These are phyloP conservation scores for Pterostichus madidus DNA, from an alignment of 2,888 invertebrate species.

Conservation along the genomic window DNA sequence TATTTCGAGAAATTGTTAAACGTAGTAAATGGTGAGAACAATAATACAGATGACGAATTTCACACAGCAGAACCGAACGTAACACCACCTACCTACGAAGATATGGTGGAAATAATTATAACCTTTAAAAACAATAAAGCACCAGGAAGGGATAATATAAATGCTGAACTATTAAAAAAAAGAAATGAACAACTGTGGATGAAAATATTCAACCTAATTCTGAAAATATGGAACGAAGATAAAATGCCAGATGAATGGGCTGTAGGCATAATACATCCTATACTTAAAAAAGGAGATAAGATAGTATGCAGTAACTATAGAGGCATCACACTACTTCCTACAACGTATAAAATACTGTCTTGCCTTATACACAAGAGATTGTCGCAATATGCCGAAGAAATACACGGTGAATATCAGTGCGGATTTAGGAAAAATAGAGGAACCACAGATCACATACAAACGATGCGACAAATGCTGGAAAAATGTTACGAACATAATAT, in stretches of 20 bases:
- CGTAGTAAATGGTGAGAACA: background rate
- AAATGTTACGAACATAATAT: background rate
- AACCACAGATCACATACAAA: background rate
- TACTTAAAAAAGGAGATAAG: background rate
- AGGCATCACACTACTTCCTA: background rate
- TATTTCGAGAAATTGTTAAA: background rate
- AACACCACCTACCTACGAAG: background rate
- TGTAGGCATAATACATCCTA: background rate
- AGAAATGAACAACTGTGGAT: background rate
- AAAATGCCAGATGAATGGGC: background rate
- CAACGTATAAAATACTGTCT: background rate
- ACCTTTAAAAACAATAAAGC: slow-evolving; percentile 2
- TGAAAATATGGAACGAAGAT: background rate
- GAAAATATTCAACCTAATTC: background rate
- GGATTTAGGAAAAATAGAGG: background rate
- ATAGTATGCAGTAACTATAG: background rate
- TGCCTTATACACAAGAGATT: background rate
- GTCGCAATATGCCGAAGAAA: background rate
- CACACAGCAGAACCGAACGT: background rate
- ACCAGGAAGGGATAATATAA: background rate
- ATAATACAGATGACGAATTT: background rate
- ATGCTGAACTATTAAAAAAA: background rate
- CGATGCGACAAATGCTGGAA: background rate
- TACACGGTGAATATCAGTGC: background rate
- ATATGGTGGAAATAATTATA: background rate